These are phyloP conservation scores for Daktulosphaira vitifoliae DNA, from an alignment of 1,140 invertebrate genomes.

Conservation along the genomic window DNA sequence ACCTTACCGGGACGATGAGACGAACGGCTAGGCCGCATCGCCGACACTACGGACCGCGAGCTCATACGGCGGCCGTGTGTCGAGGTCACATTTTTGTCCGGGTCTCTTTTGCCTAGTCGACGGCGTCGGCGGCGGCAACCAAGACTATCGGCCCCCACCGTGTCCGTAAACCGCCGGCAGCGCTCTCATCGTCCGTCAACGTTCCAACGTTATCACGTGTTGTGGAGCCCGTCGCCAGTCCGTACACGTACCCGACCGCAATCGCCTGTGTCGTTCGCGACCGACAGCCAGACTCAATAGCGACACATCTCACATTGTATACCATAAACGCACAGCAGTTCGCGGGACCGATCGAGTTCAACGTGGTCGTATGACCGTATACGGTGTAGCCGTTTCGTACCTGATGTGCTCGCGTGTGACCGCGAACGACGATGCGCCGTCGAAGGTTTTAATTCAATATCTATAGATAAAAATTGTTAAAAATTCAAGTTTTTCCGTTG, in stretches of 20 bases:
- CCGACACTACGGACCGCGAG: not conserved
- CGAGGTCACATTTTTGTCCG: slow-evolving; percentile 26
- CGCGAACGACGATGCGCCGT: no score
- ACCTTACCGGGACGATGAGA: no score
- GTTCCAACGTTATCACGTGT: slow-evolving; percentile 17
- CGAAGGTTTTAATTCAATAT: no score
- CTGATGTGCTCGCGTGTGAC: no score
- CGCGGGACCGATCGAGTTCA: not conserved
- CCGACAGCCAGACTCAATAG: no score
- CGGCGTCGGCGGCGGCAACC: not conserved
- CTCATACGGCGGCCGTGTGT: not conserved
- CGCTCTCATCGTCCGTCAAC: slow-evolving; percentile 3
- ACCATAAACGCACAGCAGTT: not conserved
- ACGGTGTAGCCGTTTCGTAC: no score
- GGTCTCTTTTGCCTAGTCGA: not conserved
- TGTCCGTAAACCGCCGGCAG: not conserved
- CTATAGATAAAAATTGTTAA: no score
- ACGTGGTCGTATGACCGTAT: no score
- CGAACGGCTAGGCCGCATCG: no score
- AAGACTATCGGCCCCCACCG: not conserved
- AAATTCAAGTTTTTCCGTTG: no score
- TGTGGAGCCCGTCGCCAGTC: not conserved
- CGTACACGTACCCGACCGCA: not conserved
- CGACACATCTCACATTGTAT: not conserved
- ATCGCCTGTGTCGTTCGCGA: not conserved